Evolutionary conservation across 1,140 invertebrate species (phyloP).

Genomic region (Brachionus rubens): DNA sequence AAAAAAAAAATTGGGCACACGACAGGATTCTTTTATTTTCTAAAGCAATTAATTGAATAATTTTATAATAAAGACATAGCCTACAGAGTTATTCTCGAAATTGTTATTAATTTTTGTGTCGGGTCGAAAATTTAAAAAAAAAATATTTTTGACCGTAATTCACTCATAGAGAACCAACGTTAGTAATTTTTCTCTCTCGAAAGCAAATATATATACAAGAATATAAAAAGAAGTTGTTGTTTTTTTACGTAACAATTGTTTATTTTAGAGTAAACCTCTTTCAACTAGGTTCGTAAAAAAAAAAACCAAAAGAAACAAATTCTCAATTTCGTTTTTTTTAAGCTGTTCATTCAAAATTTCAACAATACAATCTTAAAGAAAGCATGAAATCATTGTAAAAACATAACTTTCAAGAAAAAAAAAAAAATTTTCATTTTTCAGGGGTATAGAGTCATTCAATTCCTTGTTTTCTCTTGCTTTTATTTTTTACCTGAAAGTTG

Average conservation of each 20-base stretch:
- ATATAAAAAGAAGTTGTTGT: neutral
- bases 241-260: slow-evolving; percentile 12
- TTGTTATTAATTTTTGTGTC: too few relatives aligned
- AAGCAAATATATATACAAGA: neutral
- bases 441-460: neutral
- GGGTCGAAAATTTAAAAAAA: too few relatives aligned
- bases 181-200: neutral
- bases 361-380: slow-evolving; percentile 24
- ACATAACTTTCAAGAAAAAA: slow-evolving; percentile 21
- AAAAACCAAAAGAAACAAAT: neutral
- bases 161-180: too few relatives aligned
- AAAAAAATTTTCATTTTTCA: neutral
- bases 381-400: too few relatives aligned
- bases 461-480: slow-evolving; percentile 2
- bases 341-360: slow-evolving; percentile 1
- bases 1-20: neutral
- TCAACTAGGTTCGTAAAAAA: neutral
- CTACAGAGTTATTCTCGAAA: too few relatives aligned
- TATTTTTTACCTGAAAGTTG: neutral
- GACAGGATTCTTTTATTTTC: neutral
- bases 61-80: too few relatives aligned
- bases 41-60: too few relatives aligned
- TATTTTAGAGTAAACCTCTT: slow-evolving; percentile 5
- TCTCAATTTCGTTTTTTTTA: slow-evolving; percentile 12
- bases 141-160: too few relatives aligned